A percentile compares a stretch with the other conserved stretches of the same genome.
Evolutionary conservation across 2,888 invertebrate genomes (phyloP).

Genomic region (Dilophus febrilis): DNA sequence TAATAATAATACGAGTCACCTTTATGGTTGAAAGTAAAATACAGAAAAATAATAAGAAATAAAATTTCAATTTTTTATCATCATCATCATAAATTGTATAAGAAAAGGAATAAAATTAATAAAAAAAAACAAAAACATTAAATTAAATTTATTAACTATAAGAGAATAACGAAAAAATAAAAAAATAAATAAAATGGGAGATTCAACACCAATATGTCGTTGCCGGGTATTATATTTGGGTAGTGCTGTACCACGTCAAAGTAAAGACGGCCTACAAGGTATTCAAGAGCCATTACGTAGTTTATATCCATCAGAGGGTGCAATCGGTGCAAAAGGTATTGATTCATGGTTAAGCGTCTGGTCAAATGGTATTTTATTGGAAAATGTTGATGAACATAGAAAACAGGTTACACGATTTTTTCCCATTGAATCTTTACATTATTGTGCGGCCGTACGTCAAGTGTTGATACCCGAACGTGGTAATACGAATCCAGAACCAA

Average conservation of each 20-base stretch:
- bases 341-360: conserved; percentile 95
- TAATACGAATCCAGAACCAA: conserved; percentile 48
- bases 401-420: conserved; percentile 90
- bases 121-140: conserved; percentile 1
- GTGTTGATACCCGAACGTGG: conserved; percentile 52
- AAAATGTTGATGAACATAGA: conserved; percentile 91
- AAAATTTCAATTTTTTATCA: too few relatives aligned
- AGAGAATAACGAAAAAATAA: too few relatives aligned
- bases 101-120: neutral
- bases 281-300: conserved; percentile 94
- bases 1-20: too few relatives aligned
- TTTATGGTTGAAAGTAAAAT: too few relatives aligned
- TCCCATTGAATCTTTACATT: conserved; percentile 87
- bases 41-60: too few relatives aligned
- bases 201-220: conserved; percentile 87
- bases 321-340: conserved; percentile 73
- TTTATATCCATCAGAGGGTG: conserved; percentile 88
- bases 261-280: conserved; percentile 93
- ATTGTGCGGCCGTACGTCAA: conserved; percentile 87
- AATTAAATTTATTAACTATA: neutral
- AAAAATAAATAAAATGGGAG: conserved; percentile 31
- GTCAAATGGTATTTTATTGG: conserved; percentile 87
- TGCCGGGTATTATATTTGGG: conserved; percentile 94
- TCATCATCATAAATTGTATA: neutral
- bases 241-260: conserved; percentile 89